Conservation (phyloP, 2,888 invertebrate genomes). For the Saturnia pavonia region DNA sequence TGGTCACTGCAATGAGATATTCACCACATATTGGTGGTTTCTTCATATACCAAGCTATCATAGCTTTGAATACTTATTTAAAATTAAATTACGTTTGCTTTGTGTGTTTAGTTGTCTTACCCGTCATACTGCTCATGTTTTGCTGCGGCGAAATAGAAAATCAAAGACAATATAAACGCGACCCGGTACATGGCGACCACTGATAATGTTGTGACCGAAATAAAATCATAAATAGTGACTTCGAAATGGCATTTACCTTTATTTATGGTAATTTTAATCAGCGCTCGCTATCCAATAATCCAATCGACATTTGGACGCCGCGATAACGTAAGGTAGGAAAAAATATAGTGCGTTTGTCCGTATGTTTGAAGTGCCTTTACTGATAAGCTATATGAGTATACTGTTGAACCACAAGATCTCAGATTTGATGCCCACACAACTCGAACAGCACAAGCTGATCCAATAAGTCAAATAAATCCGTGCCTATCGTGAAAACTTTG, state of each 20-base stretch:
- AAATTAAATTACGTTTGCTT: neutral
- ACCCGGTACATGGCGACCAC: conserved; percentile 39
- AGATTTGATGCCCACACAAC: too few species aligned
- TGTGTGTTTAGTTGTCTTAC: conserved; percentile 39
- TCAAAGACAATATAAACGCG: conserved; percentile 40
- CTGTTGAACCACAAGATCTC: neutral
- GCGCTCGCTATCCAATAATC: conserved; percentile 5
- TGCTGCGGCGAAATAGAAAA: conserved; percentile 42
- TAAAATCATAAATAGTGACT: neutral
- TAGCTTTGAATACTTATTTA: neutral
- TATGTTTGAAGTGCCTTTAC: neutral
- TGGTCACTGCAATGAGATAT: too few species aligned
- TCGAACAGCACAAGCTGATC: too few species aligned
- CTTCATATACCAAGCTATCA: neutral
- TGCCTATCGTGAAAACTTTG: too few species aligned
- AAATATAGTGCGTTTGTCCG: neutral
- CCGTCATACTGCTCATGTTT: conserved; percentile 64
- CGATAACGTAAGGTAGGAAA: neutral
- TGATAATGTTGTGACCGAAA: conserved; percentile 4
- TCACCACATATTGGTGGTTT: neutral
- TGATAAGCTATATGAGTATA: neutral
- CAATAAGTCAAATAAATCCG: too few species aligned
- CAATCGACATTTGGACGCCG: conserved; percentile 3
- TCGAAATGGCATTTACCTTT: neutral
- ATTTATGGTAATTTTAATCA: conserved; percentile 14